Conservation (phyloP, 2,888 invertebrate species). For the Sarcophaga variegata region DNA sequence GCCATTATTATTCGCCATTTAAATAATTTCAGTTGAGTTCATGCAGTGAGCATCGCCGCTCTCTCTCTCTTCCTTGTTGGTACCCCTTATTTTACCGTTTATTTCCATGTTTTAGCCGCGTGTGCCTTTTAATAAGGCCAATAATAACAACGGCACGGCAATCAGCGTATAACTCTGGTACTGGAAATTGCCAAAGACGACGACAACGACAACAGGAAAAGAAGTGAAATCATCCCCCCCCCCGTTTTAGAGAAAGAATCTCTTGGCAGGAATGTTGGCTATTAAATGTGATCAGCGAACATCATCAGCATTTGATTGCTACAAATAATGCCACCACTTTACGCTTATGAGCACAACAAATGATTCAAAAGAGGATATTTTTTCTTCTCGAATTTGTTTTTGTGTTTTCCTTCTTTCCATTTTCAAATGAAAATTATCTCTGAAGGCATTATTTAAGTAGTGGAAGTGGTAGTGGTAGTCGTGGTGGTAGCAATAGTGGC, state of each 20-base stretch:
- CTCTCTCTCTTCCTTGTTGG: neutral
- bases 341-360: constrained; percentile 74
- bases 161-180: neutral
- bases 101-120: constrained; percentile 61
- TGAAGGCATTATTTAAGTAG: neutral
- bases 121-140: constrained; percentile 67
- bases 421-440: neutral
- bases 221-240: neutral
- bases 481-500: neutral
- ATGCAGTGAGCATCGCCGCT: constrained; percentile 71
- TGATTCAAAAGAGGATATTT: constrained; percentile 65
- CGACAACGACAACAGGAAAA: neutral
- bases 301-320: constrained; percentile 81
- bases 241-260: neutral
- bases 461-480: constrained; percentile 22
- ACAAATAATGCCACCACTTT: constrained; percentile 81
- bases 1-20: constrained; percentile 81
- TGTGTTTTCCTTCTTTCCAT: neutral
- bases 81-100: constrained; percentile 10
- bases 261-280: constrained; percentile 54
- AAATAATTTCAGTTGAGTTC: constrained; percentile 78
- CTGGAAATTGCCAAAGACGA: constrained; percentile 7
- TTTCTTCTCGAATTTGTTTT: constrained; percentile 15
- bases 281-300: constrained; percentile 76
- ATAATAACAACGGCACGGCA: constrained; percentile 34